These are phyloP conservation scores for Chromis chromis DNA, from an alignment of 2,797 vertebrate species.

Conservation along the genomic window DNA sequence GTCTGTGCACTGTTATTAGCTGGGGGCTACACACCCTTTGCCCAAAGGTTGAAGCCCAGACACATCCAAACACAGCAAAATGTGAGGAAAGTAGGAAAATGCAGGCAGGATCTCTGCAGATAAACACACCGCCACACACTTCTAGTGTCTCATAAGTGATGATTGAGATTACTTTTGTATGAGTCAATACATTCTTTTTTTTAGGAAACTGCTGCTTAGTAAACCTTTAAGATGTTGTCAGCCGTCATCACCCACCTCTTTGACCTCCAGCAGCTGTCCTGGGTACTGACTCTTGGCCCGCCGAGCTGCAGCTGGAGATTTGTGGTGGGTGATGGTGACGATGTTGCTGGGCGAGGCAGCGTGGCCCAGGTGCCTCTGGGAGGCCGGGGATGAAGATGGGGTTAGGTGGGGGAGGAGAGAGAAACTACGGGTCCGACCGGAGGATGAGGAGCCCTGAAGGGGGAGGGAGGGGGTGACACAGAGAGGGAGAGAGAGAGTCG, in stretches of 20 bases:
- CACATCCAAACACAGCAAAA: no score
- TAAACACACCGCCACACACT: no score
- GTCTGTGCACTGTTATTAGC: no score
- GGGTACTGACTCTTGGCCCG: constrained; percentile 89
- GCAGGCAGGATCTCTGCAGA: no score
- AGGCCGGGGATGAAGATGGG: constrained; percentile 88
- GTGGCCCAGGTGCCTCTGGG: constrained; percentile 87
- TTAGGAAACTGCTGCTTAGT: no score
- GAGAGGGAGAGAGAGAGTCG: constrained; percentile 33
- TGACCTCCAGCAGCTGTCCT: constrained; percentile 92
- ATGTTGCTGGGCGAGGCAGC: constrained; percentile 87
- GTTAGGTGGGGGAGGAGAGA: constrained; percentile 92
- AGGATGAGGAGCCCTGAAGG: constrained; percentile 85
- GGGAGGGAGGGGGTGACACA: constrained; percentile 25
- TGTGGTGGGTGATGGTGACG: constrained; percentile 96
- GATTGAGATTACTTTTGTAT: no score
- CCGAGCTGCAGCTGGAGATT: constrained; percentile 93
- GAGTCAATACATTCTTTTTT: no score
- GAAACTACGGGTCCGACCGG: constrained; percentile 90
- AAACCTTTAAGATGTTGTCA: neutral
- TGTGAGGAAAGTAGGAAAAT: no score
- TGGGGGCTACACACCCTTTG: no score
- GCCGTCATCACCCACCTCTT: constrained; percentile 89
- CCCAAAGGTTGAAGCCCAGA: no score
- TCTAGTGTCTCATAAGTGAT: no score